phyloP scores from a whole-genome alignment of 1,140 invertebrate species.

The Drosophila subobscura region DNA sequence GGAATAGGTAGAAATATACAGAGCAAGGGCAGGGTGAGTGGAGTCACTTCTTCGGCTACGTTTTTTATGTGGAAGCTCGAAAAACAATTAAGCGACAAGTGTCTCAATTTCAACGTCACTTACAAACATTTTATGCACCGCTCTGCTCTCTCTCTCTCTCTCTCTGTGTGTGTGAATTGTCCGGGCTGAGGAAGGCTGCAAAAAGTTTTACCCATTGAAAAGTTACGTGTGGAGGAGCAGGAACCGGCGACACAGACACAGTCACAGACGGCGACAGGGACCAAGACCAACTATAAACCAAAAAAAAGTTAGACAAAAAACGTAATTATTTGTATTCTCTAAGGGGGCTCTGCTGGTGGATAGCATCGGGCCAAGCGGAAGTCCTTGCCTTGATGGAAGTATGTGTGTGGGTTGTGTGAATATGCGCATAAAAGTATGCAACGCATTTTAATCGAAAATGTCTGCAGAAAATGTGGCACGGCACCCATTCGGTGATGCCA shows the following conservation, averaged over 20 bases:
- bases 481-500: slow-evolving; percentile 19
- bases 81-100: slow-evolving; percentile 82
- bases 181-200: slow-evolving; percentile 55
- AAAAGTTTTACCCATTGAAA: slow-evolving; percentile 74
- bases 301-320: slow-evolving; percentile 69
- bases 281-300: slow-evolving; percentile 16
- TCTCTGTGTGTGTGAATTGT: slow-evolving; percentile 26
- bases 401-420: slow-evolving; percentile 32
- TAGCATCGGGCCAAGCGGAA: slow-evolving; percentile 8
- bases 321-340: slow-evolving; percentile 73
- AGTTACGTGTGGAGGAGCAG: slow-evolving; percentile 58
- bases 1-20: not conserved
- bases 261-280: not conserved
- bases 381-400: slow-evolving; percentile 50
- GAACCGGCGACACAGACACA: slow-evolving; percentile 22
- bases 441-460: slow-evolving; percentile 78
- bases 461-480: slow-evolving; percentile 60
- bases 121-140: slow-evolving; percentile 81
- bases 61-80: slow-evolving; percentile 66
- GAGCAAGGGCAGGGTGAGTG: not conserved
- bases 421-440: slow-evolving; percentile 72
- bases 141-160: slow-evolving; percentile 11
- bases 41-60: slow-evolving; percentile 16
- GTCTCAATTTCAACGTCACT: slow-evolving; percentile 82
- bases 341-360: slow-evolving; percentile 24